phyloP scores from a whole-genome alignment of 1,140 invertebrate genomes.

The Lasioglossum albipes region DNA sequence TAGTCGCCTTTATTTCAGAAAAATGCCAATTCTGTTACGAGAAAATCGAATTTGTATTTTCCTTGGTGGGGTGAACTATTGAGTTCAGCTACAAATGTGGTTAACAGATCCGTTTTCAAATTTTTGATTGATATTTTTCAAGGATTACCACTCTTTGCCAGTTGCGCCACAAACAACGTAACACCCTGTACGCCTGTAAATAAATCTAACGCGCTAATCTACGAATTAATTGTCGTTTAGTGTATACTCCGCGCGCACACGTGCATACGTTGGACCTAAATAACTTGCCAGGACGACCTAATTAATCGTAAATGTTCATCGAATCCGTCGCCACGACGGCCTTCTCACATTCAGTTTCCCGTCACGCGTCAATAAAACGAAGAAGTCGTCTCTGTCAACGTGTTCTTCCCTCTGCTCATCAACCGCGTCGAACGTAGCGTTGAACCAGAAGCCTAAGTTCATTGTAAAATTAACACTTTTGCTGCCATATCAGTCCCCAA shows the following conservation, averaged over 20 bases:
- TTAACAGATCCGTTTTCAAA: no score
- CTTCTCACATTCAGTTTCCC: conserved; percentile 41
- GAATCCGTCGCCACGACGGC: conserved; percentile 59
- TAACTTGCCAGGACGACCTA: conserved; percentile 57
- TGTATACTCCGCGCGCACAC: conserved; percentile 33
- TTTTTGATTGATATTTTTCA: no score
- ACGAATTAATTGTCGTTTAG: conserved; percentile 56
- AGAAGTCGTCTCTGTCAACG: conserved; percentile 31
- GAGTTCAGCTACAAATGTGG: no score
- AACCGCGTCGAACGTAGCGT: conserved; percentile 24
- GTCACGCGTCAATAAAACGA: conserved; percentile 28
- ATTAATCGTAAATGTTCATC: conserved; percentile 60
- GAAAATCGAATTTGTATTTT: no score
- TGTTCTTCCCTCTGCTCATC: conserved; percentile 50
- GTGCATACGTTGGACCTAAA: conserved; percentile 51
- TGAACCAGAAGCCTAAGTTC: conserved; percentile 48
- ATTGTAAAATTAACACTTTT: conserved; percentile 18
- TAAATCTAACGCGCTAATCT: conserved; percentile 40
- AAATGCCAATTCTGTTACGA: no score
- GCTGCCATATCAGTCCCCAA: neutral
- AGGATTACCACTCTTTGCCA: no score
- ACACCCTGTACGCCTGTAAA: conserved; percentile 46
- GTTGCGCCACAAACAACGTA: no score
- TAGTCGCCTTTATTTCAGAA: no score
- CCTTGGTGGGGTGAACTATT: no score